phyloP scores from a whole-genome alignment of 2,113 vertebrate species.

The Helogale parvula region DNA sequence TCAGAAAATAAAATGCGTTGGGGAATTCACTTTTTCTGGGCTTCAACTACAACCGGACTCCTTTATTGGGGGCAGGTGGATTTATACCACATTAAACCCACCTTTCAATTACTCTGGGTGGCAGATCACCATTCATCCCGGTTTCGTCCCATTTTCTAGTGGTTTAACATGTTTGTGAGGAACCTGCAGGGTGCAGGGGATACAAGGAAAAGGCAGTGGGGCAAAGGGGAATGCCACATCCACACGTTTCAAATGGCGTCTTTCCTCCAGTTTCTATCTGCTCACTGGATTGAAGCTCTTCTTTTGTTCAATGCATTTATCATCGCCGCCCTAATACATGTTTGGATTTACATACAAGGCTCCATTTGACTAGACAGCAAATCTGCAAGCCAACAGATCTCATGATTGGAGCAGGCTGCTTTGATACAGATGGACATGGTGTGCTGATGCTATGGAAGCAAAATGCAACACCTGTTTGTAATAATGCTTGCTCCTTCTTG shows the following conservation, averaged over 20 bases:
- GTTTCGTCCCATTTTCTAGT: neutral
- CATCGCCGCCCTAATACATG: neutral
- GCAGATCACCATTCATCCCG: neutral
- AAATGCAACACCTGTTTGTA: neutral
- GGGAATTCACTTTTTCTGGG: neutral
- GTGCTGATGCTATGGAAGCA: neutral
- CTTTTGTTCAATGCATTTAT: neutral
- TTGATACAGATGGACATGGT: neutral
- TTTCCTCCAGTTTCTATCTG: neutral
- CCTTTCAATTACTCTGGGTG: neutral
- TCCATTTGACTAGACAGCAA: neutral
- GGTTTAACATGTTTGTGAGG: neutral
- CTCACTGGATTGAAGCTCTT: neutral
- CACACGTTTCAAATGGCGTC: neutral
- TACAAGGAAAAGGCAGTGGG: neutral
- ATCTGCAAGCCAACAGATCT: neutral
- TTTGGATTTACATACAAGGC: neutral
- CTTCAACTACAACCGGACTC: neutral
- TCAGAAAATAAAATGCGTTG: slow-evolving; percentile 5
- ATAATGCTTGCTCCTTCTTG: neutral
- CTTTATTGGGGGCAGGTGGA: neutral
- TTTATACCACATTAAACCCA: neutral
- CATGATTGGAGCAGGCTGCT: neutral
- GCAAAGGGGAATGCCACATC: neutral
- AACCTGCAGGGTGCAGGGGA: neutral